Evolutionary conservation across 2,797 vertebrate genomes (phyloP).

Genomic region (Todus mexicanus): DNA sequence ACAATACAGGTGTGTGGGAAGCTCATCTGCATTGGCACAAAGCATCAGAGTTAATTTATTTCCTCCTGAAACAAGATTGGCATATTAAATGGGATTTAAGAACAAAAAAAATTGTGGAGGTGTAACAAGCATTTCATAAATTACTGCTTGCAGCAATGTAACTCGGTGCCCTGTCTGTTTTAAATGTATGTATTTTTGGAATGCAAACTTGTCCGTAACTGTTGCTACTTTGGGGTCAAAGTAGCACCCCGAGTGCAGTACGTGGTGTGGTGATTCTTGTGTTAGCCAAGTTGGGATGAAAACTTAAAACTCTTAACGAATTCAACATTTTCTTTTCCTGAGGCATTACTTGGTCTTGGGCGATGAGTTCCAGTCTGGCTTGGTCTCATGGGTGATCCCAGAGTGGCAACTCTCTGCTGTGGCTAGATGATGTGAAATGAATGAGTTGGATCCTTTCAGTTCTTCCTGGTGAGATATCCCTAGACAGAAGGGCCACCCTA

Average conservation of each 20-base stretch:
- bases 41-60: slow-evolving; percentile 63
- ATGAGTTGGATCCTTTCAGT: neutral
- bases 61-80: slow-evolving; percentile 55
- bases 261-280: neutral
- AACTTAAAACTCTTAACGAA: neutral
- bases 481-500: neutral
- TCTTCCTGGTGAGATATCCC: neutral
- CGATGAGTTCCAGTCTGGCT: neutral
- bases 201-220: neutral
- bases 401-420: neutral
- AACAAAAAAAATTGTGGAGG: slow-evolving; percentile 54
- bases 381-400: neutral
- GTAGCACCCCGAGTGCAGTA: neutral
- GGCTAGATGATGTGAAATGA: neutral
- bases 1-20: slow-evolving; percentile 63
- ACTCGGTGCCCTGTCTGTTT: neutral
- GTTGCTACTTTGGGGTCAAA: neutral
- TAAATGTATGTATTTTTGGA: neutral
- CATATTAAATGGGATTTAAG: slow-evolving; percentile 47
- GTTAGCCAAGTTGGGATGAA: neutral
- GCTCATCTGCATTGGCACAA: slow-evolving; percentile 63
- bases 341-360: neutral
- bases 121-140: slow-evolving; percentile 44
- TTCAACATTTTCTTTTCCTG: neutral
- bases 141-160: slow-evolving; percentile 9